These are phyloP conservation scores for Squalus acanthias DNA, from an alignment of 2,797 vertebrate species.

Conservation along the genomic window DNA sequence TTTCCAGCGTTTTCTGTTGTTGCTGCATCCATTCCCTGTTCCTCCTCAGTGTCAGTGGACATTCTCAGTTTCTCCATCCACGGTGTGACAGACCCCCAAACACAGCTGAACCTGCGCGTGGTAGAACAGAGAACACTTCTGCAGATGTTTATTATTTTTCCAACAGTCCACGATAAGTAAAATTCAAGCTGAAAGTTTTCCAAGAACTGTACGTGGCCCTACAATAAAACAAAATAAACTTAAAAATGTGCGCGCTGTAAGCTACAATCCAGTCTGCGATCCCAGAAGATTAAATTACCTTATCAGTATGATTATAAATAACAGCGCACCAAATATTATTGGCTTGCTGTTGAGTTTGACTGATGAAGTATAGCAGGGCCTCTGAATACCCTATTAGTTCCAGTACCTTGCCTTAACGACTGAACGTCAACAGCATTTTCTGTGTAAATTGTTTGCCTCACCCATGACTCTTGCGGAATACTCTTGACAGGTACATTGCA, in stretches of 20 bases:
- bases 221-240: slow-evolving; percentile 11
- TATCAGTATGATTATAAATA: slow-evolving; percentile 65
- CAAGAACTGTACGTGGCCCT: background rate
- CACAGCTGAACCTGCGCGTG: background rate
- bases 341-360: slow-evolving; percentile 69
- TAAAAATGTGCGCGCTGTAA: background rate
- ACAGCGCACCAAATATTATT: slow-evolving; percentile 63
- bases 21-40: background rate
- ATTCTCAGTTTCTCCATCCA: background rate
- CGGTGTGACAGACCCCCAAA: background rate
- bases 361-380: slow-evolving; percentile 69
- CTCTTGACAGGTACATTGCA: slow-evolving; percentile 63
- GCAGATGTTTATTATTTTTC: slow-evolving; percentile 25
- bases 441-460: slow-evolving; percentile 62
- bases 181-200: background rate
- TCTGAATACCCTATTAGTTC: slow-evolving; percentile 72
- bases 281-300: slow-evolving; percentile 44
- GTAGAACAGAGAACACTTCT: background rate
- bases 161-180: background rate
- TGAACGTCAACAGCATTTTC: slow-evolving; percentile 61
- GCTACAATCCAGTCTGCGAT: background rate
- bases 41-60: background rate
- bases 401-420: slow-evolving; percentile 66
- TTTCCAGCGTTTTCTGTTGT: no score
- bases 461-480: slow-evolving; percentile 67